Evolutionary conservation across 2,797 vertebrate genomes (phyloP), one percentile per base, ranked within the genome.

Genomic region (Bradypodion ventrale): DNA sequence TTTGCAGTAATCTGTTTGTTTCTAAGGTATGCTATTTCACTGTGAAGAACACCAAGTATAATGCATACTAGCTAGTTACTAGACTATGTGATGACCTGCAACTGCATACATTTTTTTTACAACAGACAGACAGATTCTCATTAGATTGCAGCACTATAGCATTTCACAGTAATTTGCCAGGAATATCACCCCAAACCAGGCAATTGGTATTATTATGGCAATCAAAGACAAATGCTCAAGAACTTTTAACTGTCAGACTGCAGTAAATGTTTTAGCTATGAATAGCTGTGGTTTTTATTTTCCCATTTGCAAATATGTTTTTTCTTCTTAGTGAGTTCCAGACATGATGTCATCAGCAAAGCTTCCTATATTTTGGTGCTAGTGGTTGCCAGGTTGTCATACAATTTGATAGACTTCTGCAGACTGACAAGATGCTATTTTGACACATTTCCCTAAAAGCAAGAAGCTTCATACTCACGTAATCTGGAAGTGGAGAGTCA

Each of bases 401-500:
- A 66, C 12, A 10, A 65, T 59, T 46, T 8, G 89, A 82, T 49
- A 82, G 89, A 85, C 86, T 90, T 91, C 44, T 87, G 75, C 83
- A 88, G 80, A 84, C 78, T 87, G 77, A 59, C 66, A 56, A 52
- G 73, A 68, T 88, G 89, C 75, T 42, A 37, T 86, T 79, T 75
- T 0, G 32, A 89, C 86, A 87, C 19, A n/a, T 27, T 62, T 65
- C 46, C 52, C 75, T 19, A 27, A 37, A 83, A 80, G 66, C 78
- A 44, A 37, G 27, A 81, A 65, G 72, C 72, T 85, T 10, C 40
- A 86, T 96, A 98, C 98, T 99, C 95, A 99, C 98, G 75, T 99
- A 99, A 95, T 99, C 98, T 16, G 98, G 98, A 91, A 99, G 95
- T 7, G 97, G 96, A 65, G 96, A 92, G 88, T 98, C 97, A 62